Base-by-base conservation (phyloP, 2,113 vertebrate genomes). In the Zosterops japonicus region DNA sequence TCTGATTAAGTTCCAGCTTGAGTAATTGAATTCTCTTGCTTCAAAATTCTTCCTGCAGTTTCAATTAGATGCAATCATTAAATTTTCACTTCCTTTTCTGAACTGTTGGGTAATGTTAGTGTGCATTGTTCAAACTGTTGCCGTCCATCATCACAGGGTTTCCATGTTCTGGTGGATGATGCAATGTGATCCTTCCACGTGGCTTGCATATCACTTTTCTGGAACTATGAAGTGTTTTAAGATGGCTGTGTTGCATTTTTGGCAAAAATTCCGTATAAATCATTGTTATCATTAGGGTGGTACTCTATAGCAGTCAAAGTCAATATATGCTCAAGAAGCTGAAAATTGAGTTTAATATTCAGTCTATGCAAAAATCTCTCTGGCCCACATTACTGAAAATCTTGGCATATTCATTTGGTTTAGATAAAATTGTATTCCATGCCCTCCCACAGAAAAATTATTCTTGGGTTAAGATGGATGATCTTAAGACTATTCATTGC, bases 41-140 rank as follows among this genome's bases (percentile, higher is more conserved):
- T 93, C 67, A 70, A 52, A 95, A 95, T 86, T 77, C 55, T 47
- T 88, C 70, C 78, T 81, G 52, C 39, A 90, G 63, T 96, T 96
- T 94, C 92, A 83, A 88, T 89, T 70, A 91, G 33, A 88, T 68
- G 93, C 87, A 95, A 95, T 88, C 29, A 88, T 86, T 88, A 61
- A 72, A 77, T 96, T 96, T 93, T 97, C 93, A 93, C 87, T 96
- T 96, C 95, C 93, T 91, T 95, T 92, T 96, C 68, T 93, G 52
- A 81, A 11, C 27, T 70, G 33, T 95, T 95, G 91, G 21, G 85
- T 64, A 95, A 95, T 82, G 44, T 31, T 57, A 46, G 22, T 60
- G 31, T 88, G 33, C 24, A n/a, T 89, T 94, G 61, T 93, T 96
- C 75, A 85, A 90, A 90, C 70, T 68, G 87, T 71, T 93, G 55